A percentile compares a stretch with the other conserved stretches of the same genome.
Conservation (phyloP, 2,113 vertebrate genomes). For the Phrynosoma platyrhinos region DNA sequence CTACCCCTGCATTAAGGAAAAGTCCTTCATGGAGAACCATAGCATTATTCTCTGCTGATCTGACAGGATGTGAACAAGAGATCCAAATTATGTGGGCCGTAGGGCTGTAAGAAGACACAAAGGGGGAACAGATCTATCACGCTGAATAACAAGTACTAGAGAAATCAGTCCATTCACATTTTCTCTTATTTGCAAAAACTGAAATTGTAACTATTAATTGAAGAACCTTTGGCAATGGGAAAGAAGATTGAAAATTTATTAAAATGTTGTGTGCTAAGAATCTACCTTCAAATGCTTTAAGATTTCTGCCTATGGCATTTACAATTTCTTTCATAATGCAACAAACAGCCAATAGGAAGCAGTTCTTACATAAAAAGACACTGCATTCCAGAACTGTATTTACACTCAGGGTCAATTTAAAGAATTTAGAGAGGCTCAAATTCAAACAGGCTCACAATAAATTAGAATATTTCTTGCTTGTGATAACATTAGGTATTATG, state of each 20-base stretch:
- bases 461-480: slow-evolving; percentile 26
- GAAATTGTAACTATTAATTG: background rate
- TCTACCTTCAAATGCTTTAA: slow-evolving; percentile 24
- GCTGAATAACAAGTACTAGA: slow-evolving; percentile 51
- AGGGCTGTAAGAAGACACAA: background rate
- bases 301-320: slow-evolving; percentile 22
- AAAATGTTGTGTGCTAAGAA: slow-evolving; percentile 30
- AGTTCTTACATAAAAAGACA: slow-evolving; percentile 42
- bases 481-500: slow-evolving; percentile 10
- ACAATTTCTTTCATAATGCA: slow-evolving; percentile 15
- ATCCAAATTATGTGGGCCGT: slow-evolving; percentile 47
- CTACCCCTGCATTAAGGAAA: too few relatives aligned
- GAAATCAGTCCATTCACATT: slow-evolving; percentile 32
- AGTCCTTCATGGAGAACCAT: slow-evolving; percentile 41
- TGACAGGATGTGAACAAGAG: slow-evolving; percentile 44
- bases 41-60: background rate
- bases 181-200: slow-evolving; percentile 20
- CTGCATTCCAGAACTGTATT: background rate
- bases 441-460: slow-evolving; percentile 41
- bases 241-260: slow-evolving; percentile 2
- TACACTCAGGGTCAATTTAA: background rate
- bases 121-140: slow-evolving; percentile 28
- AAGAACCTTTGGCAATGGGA: slow-evolving; percentile 59
- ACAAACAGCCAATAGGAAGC: slow-evolving; percentile 30
- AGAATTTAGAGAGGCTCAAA: slow-evolving; percentile 39